Evolutionary conservation across 1,140 invertebrate genomes (phyloP), one percentile per base, ranked within the genome.

Genomic region (Philaenus spumarius): DNA sequence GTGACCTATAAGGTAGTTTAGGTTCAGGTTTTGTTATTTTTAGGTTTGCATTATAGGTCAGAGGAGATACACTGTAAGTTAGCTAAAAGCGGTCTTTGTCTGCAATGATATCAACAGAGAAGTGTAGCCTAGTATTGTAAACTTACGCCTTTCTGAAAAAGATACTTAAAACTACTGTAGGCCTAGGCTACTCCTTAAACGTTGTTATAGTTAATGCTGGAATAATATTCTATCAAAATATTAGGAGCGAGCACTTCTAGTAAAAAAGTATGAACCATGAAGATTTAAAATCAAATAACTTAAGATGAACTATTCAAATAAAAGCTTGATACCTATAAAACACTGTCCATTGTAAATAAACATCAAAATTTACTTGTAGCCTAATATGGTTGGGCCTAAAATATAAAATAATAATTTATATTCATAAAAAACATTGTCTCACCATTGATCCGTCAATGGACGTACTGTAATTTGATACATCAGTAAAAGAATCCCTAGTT

Each of bases 381-480:
- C 20, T 15, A 45, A 45, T 45, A 15, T 45, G 17, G n/a, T 7
- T 19, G 12, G 26, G 15, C 9, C 12, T 22, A 51, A 51, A 24
- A 7, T 24, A 51, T 19, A 34, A 19, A 51, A 51, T 5, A n/a
- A 51, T 19, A 14, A 51, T 9, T 19, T 7, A 51, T 24, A 20
- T 9, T 51, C n/a, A 23, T 22, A 51, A 24, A 24, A 7, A 51
- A 34, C 15, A 12, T 51, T 19, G 5, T 7, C 14, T 54, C 34
- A 55, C 53, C 53, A 55, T 15, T 2, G 53, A 55, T 11, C 40
- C 53, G 17, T 55, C 53, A 3, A 55, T 30, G 3, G 34, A 42
- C 5, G 39, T 55, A 34, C 53, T 55, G 12, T 34, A 30, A 39
- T 43, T 55, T 23, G 53, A 55, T 19, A 55, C 53, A 55, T 55